These are phyloP conservation scores for Ptychoptera contaminata DNA, from an alignment of 2,888 invertebrate species.

Conservation along the genomic window DNA sequence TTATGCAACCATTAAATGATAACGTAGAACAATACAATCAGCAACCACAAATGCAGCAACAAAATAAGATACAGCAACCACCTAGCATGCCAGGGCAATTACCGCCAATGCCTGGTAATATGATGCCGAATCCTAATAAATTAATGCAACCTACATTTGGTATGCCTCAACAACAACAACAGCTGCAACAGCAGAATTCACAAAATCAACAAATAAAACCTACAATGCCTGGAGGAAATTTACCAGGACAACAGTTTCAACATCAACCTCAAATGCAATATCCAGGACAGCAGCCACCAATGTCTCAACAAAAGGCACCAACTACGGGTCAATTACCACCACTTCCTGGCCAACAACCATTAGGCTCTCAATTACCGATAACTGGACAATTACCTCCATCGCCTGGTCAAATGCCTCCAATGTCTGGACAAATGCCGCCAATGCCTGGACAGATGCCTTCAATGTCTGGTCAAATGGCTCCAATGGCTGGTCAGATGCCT, in stretches of 20 bases:
- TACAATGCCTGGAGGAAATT: not conserved
- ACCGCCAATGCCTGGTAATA: slow-evolving; percentile 10
- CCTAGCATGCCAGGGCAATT: slow-evolving; percentile 5
- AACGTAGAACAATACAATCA: slow-evolving; percentile 8
- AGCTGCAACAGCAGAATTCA: slow-evolving; percentile 11
- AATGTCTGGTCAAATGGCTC: slow-evolving; percentile 17
- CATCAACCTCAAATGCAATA: slow-evolving; percentile 14
- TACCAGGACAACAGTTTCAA: slow-evolving; percentile 3
- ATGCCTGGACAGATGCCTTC: slow-evolving; percentile 22
- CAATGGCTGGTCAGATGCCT: not conserved
- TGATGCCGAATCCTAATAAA: slow-evolving; percentile 12
- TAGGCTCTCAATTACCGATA: slow-evolving; percentile 12
- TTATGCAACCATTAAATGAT: slow-evolving; percentile 3
- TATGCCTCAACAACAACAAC: slow-evolving; percentile 16
- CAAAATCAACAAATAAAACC: slow-evolving; percentile 3
- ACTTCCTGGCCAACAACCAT: slow-evolving; percentile 10
- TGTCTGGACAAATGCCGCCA: slow-evolving; percentile 19
- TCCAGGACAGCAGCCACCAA: slow-evolving; percentile 12
- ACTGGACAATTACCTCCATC: slow-evolving; percentile 13
- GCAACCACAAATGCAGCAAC: slow-evolving; percentile 10
- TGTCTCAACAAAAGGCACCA: not conserved
- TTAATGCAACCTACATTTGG: slow-evolving; percentile 21
- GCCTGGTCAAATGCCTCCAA: slow-evolving; percentile 14
- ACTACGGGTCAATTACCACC: slow-evolving; percentile 6
- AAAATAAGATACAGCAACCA: slow-evolving; percentile 9